Conservation (phyloP, 2,797 vertebrate genomes). For the Rachycentron canadum region DNA sequence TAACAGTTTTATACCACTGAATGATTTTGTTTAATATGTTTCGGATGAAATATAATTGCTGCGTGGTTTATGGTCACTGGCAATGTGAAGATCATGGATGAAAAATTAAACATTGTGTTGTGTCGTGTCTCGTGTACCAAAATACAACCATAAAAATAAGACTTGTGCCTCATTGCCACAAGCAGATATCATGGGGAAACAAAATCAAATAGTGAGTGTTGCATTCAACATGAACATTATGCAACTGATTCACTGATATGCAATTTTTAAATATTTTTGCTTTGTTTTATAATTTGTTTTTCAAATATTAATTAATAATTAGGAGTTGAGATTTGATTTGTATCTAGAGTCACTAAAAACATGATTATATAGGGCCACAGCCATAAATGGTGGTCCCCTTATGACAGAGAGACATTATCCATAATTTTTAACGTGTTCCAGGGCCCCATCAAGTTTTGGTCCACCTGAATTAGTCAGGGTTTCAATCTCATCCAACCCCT, state of each 20-base stretch:
- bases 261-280: neutral
- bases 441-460: neutral
- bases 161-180: neutral
- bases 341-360: neutral
- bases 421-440: neutral
- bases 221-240: neutral
- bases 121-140: neutral
- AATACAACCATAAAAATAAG: neutral
- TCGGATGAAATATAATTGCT: neutral
- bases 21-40: neutral
- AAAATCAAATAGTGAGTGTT: neutral
- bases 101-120: neutral
- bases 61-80: neutral
- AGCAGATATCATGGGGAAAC: neutral
- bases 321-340: neutral
- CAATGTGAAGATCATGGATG: neutral
- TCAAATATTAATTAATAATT: neutral
- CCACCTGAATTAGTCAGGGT: conserved; percentile 25
- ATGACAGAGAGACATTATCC: neutral
- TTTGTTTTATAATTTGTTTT: neutral
- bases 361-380: neutral
- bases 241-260: neutral
- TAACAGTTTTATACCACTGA: neutral
- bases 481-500: conserved; percentile 3
- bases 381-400: neutral